These are phyloP conservation scores for Pristis pectinata DNA, from an alignment of 2,797 vertebrate genomes.

Conservation along the genomic window DNA sequence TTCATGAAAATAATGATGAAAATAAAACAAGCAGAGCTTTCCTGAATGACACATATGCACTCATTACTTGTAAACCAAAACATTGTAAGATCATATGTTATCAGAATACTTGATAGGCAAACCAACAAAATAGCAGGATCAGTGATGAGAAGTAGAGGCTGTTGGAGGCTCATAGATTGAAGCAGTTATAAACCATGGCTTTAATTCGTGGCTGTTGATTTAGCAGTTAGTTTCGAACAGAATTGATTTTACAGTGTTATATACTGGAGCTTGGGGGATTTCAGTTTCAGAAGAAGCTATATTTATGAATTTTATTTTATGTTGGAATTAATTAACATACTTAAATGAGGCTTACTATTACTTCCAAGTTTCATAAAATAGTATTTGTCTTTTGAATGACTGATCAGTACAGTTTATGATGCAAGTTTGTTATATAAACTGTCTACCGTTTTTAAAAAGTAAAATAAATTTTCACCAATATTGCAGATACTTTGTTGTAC, in stretches of 20 bases:
- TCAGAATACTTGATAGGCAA: background rate
- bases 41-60: background rate
- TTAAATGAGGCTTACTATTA: background rate
- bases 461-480: background rate
- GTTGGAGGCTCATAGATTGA: background rate
- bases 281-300: background rate
- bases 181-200: background rate
- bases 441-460: background rate
- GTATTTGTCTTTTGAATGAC: background rate
- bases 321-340: background rate
- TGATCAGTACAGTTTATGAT: background rate
- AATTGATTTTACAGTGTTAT: background rate
- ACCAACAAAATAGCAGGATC: background rate
- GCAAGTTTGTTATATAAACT: background rate
- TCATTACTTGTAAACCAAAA: background rate
- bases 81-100: background rate
- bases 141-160: background rate
- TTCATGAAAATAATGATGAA: background rate
- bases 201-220: background rate
- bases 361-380: background rate
- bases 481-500: background rate
- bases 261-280: background rate
- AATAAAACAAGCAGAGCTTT: background rate
- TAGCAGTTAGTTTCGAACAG: background rate
- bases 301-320: background rate